These are phyloP conservation scores for Leptinotarsa haldemani DNA, from an alignment of 2,888 invertebrate genomes.

Conservation along the genomic window DNA sequence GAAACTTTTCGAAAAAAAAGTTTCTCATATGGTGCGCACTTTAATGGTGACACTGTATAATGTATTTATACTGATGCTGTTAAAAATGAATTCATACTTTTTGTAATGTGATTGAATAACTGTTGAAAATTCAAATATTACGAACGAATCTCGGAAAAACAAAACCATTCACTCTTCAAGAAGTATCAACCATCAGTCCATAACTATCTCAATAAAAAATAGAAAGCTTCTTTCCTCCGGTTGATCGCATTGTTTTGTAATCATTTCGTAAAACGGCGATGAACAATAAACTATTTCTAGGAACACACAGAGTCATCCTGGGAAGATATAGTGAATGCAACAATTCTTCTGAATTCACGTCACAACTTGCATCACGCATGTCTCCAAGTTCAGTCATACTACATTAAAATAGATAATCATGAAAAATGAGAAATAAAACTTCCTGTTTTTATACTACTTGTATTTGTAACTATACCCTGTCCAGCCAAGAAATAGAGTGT, in stretches of 20 bases:
- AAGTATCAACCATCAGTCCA: conserved; percentile 12
- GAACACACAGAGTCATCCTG: conserved; percentile 3
- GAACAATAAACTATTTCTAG: conserved; percentile 1
- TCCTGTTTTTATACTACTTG: too few relatives aligned
- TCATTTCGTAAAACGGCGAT: conserved; percentile 12
- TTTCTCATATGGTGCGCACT: too few relatives aligned
- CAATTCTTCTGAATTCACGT: neutral
- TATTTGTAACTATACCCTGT: too few relatives aligned
- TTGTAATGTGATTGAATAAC: neutral
- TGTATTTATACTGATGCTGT: neutral
- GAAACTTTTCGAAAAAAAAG: too few relatives aligned
- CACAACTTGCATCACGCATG: neutral
- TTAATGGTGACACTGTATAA: too few relatives aligned
- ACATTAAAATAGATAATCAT: too few relatives aligned
- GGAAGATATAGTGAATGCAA: neutral
- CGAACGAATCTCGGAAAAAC: neutral
- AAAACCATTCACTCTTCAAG: neutral
- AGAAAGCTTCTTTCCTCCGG: conserved; percentile 25
- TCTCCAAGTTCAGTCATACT: neutral
- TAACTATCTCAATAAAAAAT: conserved; percentile 14
- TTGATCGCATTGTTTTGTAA: conserved; percentile 25
- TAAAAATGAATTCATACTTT: too few relatives aligned
- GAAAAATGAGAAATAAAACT: too few relatives aligned
- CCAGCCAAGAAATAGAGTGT: too few relatives aligned
- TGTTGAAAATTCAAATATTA: neutral